phyloP scores from a whole-genome alignment of 1,140 invertebrate species.

The Ooceraea biroi region DNA sequence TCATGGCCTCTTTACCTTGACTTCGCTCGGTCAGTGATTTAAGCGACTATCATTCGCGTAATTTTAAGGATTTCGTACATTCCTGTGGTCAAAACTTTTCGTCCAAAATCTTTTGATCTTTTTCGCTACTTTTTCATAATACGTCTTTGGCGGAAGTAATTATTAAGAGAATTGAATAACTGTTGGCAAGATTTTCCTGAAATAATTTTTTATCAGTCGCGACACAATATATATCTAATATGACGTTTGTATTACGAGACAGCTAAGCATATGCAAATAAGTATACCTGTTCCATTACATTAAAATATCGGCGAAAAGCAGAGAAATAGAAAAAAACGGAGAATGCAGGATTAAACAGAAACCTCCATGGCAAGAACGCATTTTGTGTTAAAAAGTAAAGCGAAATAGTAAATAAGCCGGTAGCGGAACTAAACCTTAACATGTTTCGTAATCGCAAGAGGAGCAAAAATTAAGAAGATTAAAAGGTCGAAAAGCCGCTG shows the following conservation, averaged over 20 bases:
- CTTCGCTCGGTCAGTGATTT: slow-evolving; percentile 69
- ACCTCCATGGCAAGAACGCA: slow-evolving; percentile 50
- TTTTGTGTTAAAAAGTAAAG: slow-evolving; percentile 54
- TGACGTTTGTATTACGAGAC: background rate
- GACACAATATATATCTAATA: background rate
- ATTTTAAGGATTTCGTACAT: background rate
- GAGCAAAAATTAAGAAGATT: slow-evolving; percentile 64
- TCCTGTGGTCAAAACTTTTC: background rate
- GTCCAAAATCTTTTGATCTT: background rate
- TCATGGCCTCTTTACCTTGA: slow-evolving; percentile 82
- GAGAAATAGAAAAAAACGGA: slow-evolving; percentile 17
- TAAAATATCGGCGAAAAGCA: slow-evolving; percentile 55
- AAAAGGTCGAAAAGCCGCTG: slow-evolving; percentile 61
- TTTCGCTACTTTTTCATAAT: background rate
- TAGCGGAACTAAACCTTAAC: slow-evolving; percentile 68
- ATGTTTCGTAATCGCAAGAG: slow-evolving; percentile 53
- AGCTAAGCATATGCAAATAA: slow-evolving; percentile 49
- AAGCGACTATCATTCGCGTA: background rate
- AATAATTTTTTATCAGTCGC: background rate
- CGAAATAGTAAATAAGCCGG: slow-evolving; percentile 66
- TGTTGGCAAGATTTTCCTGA: background rate
- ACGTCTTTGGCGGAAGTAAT: background rate
- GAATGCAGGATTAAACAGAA: slow-evolving; percentile 47
- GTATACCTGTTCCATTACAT: slow-evolving; percentile 32
- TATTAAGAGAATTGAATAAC: background rate